Evolutionary conservation across 1,140 invertebrate species (phyloP), one percentile per base, ranked within the genome.

Genomic region (Agrypnia vestita): DNA sequence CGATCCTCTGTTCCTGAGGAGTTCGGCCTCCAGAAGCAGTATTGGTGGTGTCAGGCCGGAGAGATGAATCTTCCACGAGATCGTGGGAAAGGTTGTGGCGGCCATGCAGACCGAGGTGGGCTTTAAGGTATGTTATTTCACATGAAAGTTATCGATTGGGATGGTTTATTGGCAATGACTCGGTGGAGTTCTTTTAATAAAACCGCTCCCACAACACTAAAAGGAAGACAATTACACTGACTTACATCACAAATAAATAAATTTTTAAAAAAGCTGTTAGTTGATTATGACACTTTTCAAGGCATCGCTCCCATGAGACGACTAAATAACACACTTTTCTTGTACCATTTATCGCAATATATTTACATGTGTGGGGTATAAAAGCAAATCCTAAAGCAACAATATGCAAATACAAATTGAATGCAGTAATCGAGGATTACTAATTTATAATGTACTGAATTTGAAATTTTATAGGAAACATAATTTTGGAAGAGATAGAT

Each of bases 111-210:
- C 35, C 46, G 44, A 69, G 64, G 64, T 47, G 64, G 46, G 44
- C 64, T 25, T 47, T 19, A 69, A 69, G 64, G 64, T 69, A 69
- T 47, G 61, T 43, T 62, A 69, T 69, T 69, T 69, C 64, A 69
- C 64, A 69, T 69, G 64, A 46, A 69, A 69, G 43, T 69, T 69
- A 69, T 69, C 64, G 64, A 69, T 69, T 69, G 64, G 51, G 35
- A 78, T 67, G 61, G 15, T 53, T 67, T 78, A 78, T 78, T 78
- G 49, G 62, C 62, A 78, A 69, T 78, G 76, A 78, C n/a, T n/a
- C n/a, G n/a, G n/a, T 56, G 46, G 76, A 43, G 69, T 78, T 78
- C 62, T 43, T 78, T 69, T 67, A 43, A 51, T 13, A 67, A 11
- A 44, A 25, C 59, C 62, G 61, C 61, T 49, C 12, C 43, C 61